phyloP scores from a whole-genome alignment of 2,888 invertebrate species.

The Brachyptera risi region DNA sequence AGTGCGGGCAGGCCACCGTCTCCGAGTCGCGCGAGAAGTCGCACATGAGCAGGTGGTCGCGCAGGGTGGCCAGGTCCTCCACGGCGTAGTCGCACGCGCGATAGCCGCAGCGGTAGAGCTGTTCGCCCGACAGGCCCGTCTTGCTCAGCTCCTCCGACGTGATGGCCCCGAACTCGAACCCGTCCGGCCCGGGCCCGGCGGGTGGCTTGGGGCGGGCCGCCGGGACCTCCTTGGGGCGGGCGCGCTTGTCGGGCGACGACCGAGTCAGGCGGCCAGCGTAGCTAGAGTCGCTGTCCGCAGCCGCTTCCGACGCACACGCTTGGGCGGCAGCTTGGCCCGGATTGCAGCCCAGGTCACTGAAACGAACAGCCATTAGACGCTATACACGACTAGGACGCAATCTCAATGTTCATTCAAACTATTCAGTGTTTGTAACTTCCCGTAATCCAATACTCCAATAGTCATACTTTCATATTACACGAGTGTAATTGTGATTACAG shows the following conservation, averaged over 20 bases:
- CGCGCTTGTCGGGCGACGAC: slow-evolving; percentile 9
- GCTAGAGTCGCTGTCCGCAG: not conserved
- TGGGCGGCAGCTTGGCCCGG: not conserved
- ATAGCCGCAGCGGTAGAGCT: slow-evolving; percentile 52
- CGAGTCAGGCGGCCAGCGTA: not conserved
- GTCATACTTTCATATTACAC: too few relatives aligned
- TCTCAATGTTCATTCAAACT: too few relatives aligned
- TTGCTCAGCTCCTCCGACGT: slow-evolving; percentile 41
- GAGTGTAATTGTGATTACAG: too few relatives aligned
- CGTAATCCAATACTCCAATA: too few relatives aligned
- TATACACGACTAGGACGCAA: too few relatives aligned
- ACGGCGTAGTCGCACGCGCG: slow-evolving; percentile 45
- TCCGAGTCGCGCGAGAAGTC: slow-evolving; percentile 36
- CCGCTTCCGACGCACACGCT: not conserved
- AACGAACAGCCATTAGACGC: too few relatives aligned
- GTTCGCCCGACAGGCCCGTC: slow-evolving; percentile 44
- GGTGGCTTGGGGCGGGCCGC: too few relatives aligned
- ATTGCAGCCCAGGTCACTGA: not conserved
- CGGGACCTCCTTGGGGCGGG: too few relatives aligned
- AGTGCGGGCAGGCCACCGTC: slow-evolving; percentile 51
- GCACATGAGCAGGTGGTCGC: slow-evolving; percentile 42
- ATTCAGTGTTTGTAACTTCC: too few relatives aligned
- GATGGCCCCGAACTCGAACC: slow-evolving; percentile 30
- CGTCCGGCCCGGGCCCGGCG: slow-evolving; percentile 29
- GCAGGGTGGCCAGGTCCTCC: slow-evolving; percentile 42